These are phyloP conservation scores for Datnioides undecimradiatus DNA, from an alignment of 2,113 vertebrate genomes.

Conservation along the genomic window DNA sequence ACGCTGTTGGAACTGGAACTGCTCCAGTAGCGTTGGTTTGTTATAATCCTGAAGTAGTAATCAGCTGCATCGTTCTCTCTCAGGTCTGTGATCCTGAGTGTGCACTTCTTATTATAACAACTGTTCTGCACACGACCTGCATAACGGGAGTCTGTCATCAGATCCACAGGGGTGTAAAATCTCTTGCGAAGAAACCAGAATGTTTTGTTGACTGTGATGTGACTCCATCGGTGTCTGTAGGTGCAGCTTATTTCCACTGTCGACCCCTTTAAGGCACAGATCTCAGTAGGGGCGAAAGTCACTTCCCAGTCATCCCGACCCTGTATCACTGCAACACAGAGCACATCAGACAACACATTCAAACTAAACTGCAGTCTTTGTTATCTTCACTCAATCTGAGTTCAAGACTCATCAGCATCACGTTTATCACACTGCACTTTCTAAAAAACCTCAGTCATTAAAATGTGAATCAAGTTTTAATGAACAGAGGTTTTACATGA, in stretches of 20 bases:
- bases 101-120: fast-evolving
- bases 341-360: background rate
- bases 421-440: too few species aligned
- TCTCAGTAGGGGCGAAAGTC: background rate
- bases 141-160: background rate
- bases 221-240: background rate
- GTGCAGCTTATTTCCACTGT: background rate
- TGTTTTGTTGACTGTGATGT: background rate
- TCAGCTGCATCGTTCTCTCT: background rate
- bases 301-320: background rate
- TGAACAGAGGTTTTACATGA: too few species aligned
- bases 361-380: background rate
- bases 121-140: background rate
- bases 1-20: background rate
- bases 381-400: background rate
- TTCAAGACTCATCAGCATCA: too few species aligned
- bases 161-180: too few species aligned
- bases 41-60: background rate
- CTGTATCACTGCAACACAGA: conserved; percentile 7
- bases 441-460: too few species aligned
- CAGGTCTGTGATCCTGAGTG: conserved; percentile 22
- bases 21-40: background rate
- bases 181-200: conserved; percentile 31
- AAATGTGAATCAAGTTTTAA: too few species aligned
- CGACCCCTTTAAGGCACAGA: conserved; percentile 28